Evolutionary conservation across 2,888 invertebrate species (phyloP).

Genomic region (Tenodera sinensis): DNA sequence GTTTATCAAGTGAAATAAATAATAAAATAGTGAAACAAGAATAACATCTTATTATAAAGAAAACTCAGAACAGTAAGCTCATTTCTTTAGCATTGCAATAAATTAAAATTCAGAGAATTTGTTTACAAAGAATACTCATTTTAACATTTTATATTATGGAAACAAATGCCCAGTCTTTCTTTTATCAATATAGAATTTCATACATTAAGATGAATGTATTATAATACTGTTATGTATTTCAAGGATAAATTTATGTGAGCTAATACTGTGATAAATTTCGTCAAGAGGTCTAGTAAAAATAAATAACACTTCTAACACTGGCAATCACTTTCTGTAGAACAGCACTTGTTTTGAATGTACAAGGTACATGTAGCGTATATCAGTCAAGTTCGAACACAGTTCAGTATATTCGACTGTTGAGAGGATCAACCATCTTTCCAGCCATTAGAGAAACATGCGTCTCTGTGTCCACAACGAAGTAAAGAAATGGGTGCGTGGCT

Average conservation of each 20-base stretch:
- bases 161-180: too few relatives aligned
- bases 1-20: not conserved
- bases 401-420: constrained; percentile 75
- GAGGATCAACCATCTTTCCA: constrained; percentile 78
- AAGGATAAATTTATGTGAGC: not conserved
- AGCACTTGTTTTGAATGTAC: not conserved
- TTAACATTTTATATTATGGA: too few relatives aligned
- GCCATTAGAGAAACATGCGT: constrained; percentile 77
- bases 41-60: too few relatives aligned
- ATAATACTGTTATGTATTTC: not conserved
- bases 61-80: too few relatives aligned
- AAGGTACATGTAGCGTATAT: not conserved
- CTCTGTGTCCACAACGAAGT: constrained; percentile 79
- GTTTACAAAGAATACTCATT: too few relatives aligned
- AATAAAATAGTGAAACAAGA: not conserved
- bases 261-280: not conserved
- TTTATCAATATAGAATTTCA: too few relatives aligned
- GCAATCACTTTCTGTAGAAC: not conserved
- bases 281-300: not conserved
- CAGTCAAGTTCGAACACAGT: not conserved
- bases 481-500: constrained; percentile 78
- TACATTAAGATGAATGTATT: not conserved
- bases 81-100: too few relatives aligned
- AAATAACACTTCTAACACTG: not conserved
- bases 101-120: too few relatives aligned